Evolutionary conservation across 2,888 invertebrate species (phyloP).

Genomic region (Lycocerus yunnanus): DNA sequence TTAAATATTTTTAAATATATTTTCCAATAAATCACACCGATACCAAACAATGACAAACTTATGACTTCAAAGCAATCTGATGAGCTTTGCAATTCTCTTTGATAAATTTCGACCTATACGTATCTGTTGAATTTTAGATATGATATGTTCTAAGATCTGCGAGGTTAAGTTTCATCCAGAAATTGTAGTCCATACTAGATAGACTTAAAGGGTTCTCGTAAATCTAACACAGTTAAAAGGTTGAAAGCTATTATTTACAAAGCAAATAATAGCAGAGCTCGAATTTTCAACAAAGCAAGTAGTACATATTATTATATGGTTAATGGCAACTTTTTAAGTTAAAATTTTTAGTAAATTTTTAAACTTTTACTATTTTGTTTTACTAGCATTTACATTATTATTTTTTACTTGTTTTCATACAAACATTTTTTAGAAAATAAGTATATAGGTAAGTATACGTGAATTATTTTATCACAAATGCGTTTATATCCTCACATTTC

Average conservation of each 20-base stretch:
- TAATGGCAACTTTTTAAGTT: background rate
- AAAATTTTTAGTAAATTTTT: no score
- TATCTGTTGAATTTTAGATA: background rate
- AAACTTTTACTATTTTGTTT: no score
- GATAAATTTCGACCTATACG: background rate
- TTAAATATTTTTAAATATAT: background rate
- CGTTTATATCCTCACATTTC: background rate
- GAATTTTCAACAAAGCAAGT: background rate
- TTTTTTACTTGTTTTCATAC: background rate
- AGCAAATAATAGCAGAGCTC: background rate
- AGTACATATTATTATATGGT: background rate
- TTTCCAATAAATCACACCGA: background rate
- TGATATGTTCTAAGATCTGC: background rate
- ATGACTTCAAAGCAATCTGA: background rate
- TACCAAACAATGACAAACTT: background rate
- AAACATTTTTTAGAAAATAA: background rate
- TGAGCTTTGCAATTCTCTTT: background rate
- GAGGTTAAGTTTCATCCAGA: background rate
- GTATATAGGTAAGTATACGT: background rate
- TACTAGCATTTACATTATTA: background rate
- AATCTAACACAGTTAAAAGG: background rate
- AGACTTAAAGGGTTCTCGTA: background rate
- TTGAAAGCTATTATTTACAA: background rate
- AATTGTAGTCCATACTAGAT: background rate
- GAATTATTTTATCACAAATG: background rate